Evolutionary conservation across 2,113 vertebrate species (phyloP), one percentile per base, ranked within the genome.

Genomic region (Girardinichthys multiradiatus): DNA sequence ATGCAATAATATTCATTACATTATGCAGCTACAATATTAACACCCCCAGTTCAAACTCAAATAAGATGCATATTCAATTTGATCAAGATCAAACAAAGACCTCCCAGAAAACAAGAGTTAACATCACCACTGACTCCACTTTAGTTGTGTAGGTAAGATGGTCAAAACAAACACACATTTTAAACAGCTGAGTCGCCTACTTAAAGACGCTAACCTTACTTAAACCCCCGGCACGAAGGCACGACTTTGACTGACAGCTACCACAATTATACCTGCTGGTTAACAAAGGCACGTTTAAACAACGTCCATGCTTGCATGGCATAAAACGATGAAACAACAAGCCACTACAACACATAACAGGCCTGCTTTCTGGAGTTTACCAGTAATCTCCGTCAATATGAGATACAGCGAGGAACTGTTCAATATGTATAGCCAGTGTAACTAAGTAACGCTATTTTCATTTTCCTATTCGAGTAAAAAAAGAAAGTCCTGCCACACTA

Each of bases 311-410:
- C 33, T 30, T 70, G 26, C 60, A 54, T 33, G 42, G 51, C 62
- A 66, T 21, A 27, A 70, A 21, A 62, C 26, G 69, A 57, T 6
- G 29, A 60, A 63, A 85, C 70, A 87, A 72, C 83, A 71, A 62
- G 39, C 54, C 84, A 29, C 0, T 29, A 59, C 2, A 80, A 64
- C 71, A 87, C 51, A 54, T 12, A 39, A 71, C 65, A 45, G 80
- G 71, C 85, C 79, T 54, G 9, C 19, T 54, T 83, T 81, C 83
- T 90, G 79, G 78, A 39, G 73, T 79, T 86, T 83, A 42, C 81
- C 67, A 67, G 11, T 30, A 42, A 31, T 64, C 77, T 35, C 65
- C 54, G 11, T 74, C 4, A 66, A 57, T 2, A 73, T 70, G 35
- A n/a, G 42, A 54, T 12, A 13, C 48, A 54, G 19, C 19, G 9